Evolutionary conservation across 1,140 invertebrate species (phyloP), one percentile per base, ranked within the genome.

Genomic region (Phenacoccus solenopsis): DNA sequence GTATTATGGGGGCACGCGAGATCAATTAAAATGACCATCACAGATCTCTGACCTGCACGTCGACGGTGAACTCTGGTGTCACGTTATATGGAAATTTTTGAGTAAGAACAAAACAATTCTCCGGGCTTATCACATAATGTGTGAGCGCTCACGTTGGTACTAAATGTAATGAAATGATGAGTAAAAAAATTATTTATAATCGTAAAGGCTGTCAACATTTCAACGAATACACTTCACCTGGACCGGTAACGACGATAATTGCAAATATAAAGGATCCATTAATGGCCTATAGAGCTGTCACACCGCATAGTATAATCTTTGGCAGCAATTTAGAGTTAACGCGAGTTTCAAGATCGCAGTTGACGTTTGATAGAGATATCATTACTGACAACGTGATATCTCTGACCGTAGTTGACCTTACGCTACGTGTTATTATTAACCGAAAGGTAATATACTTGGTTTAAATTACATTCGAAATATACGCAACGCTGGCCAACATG

Each of bases 181-280:
- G 13, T n/a, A 32, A 32, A 32, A 49, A 49, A 49, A 49, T 49
- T 49, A n/a, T n/a, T n/a, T n/a, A 49, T 16, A 49, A 49, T n/a
- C 38, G 20, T 49, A 49, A 16, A 49, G 20, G 38, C 38, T 49
- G 38, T 49, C 38, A 49, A 49, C 38, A 49, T 49, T 49, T 49
- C 38, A 49, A 49, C 38, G 20, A 49, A 49, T 49, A 49, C n/a
- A n/a, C 38, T 49, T 49, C 38, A 49, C 12, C 13, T 49, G 20
- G 38, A 49, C 38, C 38, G 38, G 20, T n/a, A 49, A n/a, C 38
- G 38, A 49, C 16, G 38, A 49, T 49, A 49, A 49, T 49, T 49
- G 38, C 38, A 49, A 49, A 49, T 49, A 49, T 49, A 49, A 49
- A 49, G 38, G 38, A 49, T 49, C 38, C 38, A 49, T 49, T 49